phyloP scores from a whole-genome alignment of 2,113 vertebrate genomes.

The Lipophrys pholis region DNA sequence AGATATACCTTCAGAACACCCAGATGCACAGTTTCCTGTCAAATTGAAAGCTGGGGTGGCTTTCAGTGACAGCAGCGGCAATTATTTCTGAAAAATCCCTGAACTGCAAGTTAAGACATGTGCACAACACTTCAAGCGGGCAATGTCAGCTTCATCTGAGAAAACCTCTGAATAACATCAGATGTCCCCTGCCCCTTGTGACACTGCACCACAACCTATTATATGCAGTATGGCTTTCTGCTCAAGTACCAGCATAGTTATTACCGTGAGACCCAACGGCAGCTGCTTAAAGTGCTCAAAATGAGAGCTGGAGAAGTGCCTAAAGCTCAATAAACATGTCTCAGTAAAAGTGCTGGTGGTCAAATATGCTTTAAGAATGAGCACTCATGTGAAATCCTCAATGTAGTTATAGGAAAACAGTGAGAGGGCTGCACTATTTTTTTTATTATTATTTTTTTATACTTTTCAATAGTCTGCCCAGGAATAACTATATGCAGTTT shows the following conservation, averaged over 20 bases:
- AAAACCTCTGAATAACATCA: neutral
- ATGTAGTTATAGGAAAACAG: constrained; percentile 2
- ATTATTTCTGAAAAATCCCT: constrained; percentile 12
- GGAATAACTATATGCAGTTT: no score
- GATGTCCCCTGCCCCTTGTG: neutral
- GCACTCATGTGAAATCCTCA: neutral
- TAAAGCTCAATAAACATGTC: neutral
- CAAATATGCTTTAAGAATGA: neutral
- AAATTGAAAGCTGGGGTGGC: neutral
- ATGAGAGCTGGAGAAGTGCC: neutral
- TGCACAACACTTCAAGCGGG: neutral
- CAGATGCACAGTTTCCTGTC: neutral
- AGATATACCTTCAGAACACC: neutral
- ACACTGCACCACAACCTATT: neutral
- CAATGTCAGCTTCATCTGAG: neutral
- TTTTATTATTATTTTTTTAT: constrained; percentile 1
- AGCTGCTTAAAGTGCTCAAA: neutral
- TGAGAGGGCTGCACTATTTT: neutral
- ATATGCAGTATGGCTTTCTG: neutral
- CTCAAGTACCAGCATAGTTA: neutral
- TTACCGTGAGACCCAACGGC: neutral
- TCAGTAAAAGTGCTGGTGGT: neutral
- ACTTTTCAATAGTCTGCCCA: neutral
- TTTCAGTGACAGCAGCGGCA: neutral
- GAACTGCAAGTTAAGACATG: neutral